Evolutionary conservation across 2,888 invertebrate species (phyloP).

Genomic region (Allophyes oxyacanthae): DNA sequence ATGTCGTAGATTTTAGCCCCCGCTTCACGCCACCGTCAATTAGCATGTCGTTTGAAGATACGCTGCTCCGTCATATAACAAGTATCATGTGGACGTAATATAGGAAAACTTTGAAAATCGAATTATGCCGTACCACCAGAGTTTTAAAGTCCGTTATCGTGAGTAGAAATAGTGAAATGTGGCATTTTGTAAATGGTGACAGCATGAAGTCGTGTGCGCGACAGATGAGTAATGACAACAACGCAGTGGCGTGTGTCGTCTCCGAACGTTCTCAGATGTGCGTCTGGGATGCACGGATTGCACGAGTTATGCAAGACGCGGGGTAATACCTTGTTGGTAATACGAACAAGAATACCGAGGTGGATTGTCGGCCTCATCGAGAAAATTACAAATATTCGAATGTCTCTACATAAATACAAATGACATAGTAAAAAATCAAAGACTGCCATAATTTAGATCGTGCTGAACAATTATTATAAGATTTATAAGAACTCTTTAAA

Average conservation of each 20-base stretch:
- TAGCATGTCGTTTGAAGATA: constrained; percentile 87
- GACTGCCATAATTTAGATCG: constrained; percentile 24
- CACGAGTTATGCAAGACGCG: constrained; percentile 77
- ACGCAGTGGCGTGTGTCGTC: constrained; percentile 80
- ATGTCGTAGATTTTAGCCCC: constrained; percentile 69
- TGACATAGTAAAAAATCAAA: constrained; percentile 34
- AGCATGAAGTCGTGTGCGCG: constrained; percentile 83
- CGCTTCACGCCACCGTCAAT: constrained; percentile 83
- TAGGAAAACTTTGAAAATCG: constrained; percentile 43
- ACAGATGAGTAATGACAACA: constrained; percentile 89
- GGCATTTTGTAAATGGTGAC: constrained; percentile 71
- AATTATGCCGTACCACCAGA: constrained; percentile 61
- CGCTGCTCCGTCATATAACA: constrained; percentile 71
- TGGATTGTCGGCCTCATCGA: constrained; percentile 55
- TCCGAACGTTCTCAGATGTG: constrained; percentile 83
- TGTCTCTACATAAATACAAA: constrained; percentile 43
- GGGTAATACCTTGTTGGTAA: constrained; percentile 67
- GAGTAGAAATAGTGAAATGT: constrained; percentile 63
- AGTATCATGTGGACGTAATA: constrained; percentile 65
- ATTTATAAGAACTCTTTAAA: constrained; percentile 46
- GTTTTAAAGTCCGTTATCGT: constrained; percentile 74
- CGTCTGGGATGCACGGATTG: constrained; percentile 78
- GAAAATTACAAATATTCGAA: constrained; percentile 62
- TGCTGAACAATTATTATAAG: constrained; percentile 38
- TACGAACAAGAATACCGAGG: constrained; percentile 63